Conservation (phyloP, 2,888 invertebrate species). For the Sphinx pinastri region DNA sequence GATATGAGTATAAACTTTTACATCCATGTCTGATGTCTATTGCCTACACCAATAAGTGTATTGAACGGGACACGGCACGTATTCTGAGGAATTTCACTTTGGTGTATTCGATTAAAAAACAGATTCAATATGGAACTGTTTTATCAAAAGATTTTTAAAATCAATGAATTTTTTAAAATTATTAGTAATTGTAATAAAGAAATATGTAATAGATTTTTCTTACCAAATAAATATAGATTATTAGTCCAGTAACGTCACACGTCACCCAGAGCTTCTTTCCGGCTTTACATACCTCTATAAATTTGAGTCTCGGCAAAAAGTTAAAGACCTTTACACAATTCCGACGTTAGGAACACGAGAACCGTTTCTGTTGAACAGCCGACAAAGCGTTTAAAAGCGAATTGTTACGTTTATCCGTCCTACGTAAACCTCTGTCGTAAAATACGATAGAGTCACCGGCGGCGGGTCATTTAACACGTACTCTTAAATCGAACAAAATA, state of each 20-base stretch:
- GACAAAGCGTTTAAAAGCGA: conserved; percentile 46
- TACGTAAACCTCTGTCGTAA: conserved; percentile 46
- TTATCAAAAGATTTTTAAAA: background rate
- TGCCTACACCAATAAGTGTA: too few relatives aligned
- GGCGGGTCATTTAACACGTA: conserved; percentile 31
- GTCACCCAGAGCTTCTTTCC: conserved; percentile 38
- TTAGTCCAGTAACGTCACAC: background rate
- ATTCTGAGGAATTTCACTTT: too few relatives aligned
- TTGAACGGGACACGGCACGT: too few relatives aligned
- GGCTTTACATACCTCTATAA: conserved; percentile 44
- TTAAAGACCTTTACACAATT: conserved; percentile 35
- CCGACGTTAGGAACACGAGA: conserved; percentile 41
- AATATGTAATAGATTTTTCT: too few relatives aligned
- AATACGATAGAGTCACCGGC: conserved; percentile 31
- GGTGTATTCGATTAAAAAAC: too few relatives aligned
- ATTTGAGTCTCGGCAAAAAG: conserved; percentile 29
- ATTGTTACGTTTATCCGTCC: conserved; percentile 44
- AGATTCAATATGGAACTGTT: too few relatives aligned
- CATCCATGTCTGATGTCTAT: too few relatives aligned
- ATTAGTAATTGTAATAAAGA: too few relatives aligned
- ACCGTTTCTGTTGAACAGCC: conserved; percentile 43
- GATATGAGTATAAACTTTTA: too few relatives aligned
- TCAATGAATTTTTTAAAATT: background rate
- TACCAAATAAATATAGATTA: background rate
- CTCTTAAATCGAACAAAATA: conserved; percentile 15